Evolutionary conservation across 2,113 vertebrate species (phyloP), one percentile per base, ranked within the genome.

Genomic region (Oreochromis spilurus): DNA sequence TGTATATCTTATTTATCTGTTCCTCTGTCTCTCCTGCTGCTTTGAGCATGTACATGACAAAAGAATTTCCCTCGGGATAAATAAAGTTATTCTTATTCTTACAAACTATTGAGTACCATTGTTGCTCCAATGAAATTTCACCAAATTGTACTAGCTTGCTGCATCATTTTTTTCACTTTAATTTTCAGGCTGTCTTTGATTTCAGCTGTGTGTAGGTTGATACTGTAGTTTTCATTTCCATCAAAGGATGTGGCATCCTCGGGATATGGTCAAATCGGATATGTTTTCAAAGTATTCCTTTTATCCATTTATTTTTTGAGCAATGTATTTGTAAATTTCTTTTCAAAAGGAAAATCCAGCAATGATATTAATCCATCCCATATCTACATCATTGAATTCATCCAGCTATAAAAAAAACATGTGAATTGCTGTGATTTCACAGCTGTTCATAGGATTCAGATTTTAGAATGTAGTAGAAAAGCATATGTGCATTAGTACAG

Each of bases 151-250:
- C n/a, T 0, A 0, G 53, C 53, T 54, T 54, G 53, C 1, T 2
- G 53, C 3, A 12, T 55, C 53, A 55, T 24, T 54, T 24, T 24
- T 0, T 24, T 55, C 53, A 55, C n/a, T 24, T 0, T 54, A 5
- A 54, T 36, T 65, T 65, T 12, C 31, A 5, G 2, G 0, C 31
- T 65, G 31, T 65, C 34, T 65, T 65, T 65, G 60, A 65, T n/a
- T 65, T 65, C 34, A 3, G 60, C 34, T 38, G 4, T 65, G 0
- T 13, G 34, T 65, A 38, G 34, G n/a, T 38, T 21, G 60, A 38
- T 62, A 19, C 11, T n/a, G 9, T 65, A 38, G n/a, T 65, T 65
- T 38, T 65, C 2, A 1, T 65, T 65, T 65, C 1, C 31, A 65
- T 62, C 58, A 62, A n/a, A 62, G 17, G 4, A 38, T 65, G 60